Conservation (phyloP, 2,888 invertebrate species). For the Acrobasis repandana region DNA sequence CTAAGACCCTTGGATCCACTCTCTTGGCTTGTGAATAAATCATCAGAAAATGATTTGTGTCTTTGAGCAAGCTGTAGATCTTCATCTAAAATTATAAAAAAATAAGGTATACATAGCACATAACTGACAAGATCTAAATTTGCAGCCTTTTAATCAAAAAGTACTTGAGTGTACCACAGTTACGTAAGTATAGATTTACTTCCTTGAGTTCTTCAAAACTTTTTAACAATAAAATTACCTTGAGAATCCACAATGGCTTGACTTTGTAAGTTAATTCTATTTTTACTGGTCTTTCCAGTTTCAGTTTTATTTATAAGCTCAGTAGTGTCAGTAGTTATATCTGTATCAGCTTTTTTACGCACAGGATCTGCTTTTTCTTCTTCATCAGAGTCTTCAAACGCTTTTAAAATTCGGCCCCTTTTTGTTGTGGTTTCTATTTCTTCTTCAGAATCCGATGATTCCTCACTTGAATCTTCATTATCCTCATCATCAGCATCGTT, state of each 20-base stretch:
- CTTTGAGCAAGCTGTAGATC: conserved; percentile 63
- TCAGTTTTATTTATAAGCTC: conserved; percentile 20
- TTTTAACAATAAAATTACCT: conserved; percentile 41
- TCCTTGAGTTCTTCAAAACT: not conserved
- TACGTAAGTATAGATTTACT: too few species aligned
- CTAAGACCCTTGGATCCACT: conserved; percentile 32
- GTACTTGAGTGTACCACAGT: too few species aligned
- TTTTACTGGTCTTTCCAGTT: conserved; percentile 7
- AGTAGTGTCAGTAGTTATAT: not conserved
- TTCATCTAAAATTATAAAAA: conserved; percentile 55
- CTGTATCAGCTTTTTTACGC: not conserved
- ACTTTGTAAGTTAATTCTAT: conserved; percentile 25
- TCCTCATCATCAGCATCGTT: conserved; percentile 44
- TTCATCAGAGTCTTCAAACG: conserved; percentile 77
- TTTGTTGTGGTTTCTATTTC: conserved; percentile 52
- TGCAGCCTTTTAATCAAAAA: too few species aligned
- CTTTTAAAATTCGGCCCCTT: conserved; percentile 73
- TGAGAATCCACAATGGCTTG: conserved; percentile 49
- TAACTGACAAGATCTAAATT: too few species aligned
- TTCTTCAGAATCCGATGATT: conserved; percentile 60
- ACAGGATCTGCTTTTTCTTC: conserved; percentile 38
- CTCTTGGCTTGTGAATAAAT: conserved; percentile 62
- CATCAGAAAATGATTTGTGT: conserved; percentile 56
- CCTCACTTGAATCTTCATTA: conserved; percentile 44
- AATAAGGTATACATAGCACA: conserved; percentile 9